A percentile compares a stretch with the other conserved stretches of the same genome.
Conservation (phyloP, 2,113 vertebrate species). For the Mixornis gularis region DNA sequence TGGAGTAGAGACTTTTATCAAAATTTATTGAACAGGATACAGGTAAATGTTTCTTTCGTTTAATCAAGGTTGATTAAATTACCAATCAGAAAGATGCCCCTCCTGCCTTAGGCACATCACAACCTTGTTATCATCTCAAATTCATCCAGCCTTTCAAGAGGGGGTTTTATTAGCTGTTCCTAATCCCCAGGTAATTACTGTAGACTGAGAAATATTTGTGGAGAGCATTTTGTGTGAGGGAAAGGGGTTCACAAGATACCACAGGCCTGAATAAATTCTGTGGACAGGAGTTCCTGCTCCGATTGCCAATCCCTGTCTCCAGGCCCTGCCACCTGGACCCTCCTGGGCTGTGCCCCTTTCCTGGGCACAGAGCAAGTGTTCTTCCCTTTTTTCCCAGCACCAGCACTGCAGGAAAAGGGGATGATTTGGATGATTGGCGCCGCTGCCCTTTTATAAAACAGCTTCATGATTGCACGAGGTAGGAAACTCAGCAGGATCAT, state of each 20-base stretch:
- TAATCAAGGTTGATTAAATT: conserved; percentile 63
- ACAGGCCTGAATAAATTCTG: conserved; percentile 26
- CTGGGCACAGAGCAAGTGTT: not conserved
- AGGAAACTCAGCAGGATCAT: not conserved
- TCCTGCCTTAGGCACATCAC: conserved; percentile 40
- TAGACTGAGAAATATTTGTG: conserved; percentile 39
- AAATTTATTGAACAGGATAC: conserved; percentile 20
- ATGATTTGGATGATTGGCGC: not conserved
- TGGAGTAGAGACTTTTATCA: conserved; percentile 27
- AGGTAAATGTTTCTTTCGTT: conserved; percentile 53
- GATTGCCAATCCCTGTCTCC: not conserved
- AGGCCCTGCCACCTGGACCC: not conserved
- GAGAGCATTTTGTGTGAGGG: conserved; percentile 35
- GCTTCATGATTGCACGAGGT: not conserved
- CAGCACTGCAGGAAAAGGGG: not conserved
- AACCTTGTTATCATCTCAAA: conserved; percentile 67
- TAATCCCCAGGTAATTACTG: conserved; percentile 73
- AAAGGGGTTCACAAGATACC: conserved; percentile 33
- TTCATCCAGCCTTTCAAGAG: conserved; percentile 60
- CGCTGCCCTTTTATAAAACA: not conserved
- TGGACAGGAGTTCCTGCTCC: not conserved
- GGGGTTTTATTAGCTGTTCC: conserved; percentile 62
- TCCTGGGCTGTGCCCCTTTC: not conserved
- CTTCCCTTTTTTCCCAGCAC: not conserved
- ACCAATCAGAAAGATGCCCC: conserved; percentile 29